Evolutionary conservation across 1,140 invertebrate genomes (phyloP).

Genomic region (Drosophila kohkoa): DNA sequence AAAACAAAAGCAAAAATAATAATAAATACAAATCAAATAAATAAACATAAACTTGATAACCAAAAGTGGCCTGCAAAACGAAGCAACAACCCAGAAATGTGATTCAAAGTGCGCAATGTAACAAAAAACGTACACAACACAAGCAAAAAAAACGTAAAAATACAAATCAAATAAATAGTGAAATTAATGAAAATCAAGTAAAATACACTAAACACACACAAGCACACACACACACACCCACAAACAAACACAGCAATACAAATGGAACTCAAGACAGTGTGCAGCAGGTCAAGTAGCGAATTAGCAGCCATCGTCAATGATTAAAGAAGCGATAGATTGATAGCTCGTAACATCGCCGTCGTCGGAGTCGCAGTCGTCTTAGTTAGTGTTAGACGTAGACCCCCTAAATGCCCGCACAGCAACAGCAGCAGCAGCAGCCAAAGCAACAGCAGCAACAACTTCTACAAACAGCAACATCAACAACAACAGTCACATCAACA

Average conservation of each 20-base stretch:
- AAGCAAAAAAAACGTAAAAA: slow-evolving; percentile 21
- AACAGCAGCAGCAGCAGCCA: slow-evolving; percentile 38
- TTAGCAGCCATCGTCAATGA: slow-evolving; percentile 73
- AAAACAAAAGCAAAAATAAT: slow-evolving; percentile 16
- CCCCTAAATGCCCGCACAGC: slow-evolving; percentile 53
- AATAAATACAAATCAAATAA: slow-evolving; percentile 23
- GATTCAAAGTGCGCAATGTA: slow-evolving; percentile 78
- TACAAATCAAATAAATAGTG: slow-evolving; percentile 1
- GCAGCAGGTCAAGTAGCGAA: slow-evolving; percentile 63
- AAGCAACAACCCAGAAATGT: slow-evolving; percentile 71
- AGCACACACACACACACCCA: slow-evolving; percentile 3
- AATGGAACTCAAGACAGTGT: slow-evolving; percentile 71
- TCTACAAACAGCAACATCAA: slow-evolving; percentile 2
- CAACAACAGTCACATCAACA: slow-evolving; percentile 42
- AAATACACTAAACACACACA: slow-evolving; percentile 20
- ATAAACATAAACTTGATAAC: slow-evolving; percentile 44
- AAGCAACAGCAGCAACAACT: slow-evolving; percentile 26
- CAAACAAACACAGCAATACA: slow-evolving; percentile 41
- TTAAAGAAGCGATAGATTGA: slow-evolving; percentile 54
- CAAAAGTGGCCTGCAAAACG: slow-evolving; percentile 79
- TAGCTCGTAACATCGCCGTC: slow-evolving; percentile 31
- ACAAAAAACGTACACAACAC: slow-evolving; percentile 59
- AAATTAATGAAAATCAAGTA: slow-evolving; percentile 21
- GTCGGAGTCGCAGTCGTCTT: slow-evolving; percentile 52
- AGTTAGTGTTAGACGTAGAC: slow-evolving; percentile 58